Evolutionary conservation across 2,888 invertebrate species (phyloP), one percentile per base, ranked within the genome.

Genomic region (Onchidella celtica): DNA sequence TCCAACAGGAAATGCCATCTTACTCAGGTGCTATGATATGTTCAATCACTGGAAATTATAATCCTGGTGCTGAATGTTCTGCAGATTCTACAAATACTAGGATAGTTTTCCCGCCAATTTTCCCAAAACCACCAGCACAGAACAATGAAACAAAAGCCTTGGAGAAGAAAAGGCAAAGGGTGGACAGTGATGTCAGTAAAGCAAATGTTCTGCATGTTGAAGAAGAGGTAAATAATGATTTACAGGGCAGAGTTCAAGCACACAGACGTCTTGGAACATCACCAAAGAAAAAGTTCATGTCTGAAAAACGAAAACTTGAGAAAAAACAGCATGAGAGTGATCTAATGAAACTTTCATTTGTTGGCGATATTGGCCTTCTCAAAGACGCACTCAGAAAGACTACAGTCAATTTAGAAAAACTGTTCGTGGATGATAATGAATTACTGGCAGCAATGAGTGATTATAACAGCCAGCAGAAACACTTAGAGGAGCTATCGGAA

Each of bases 381-480:
- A 73, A 73, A 59, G 73, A 61, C 36, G 73, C 73, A 47, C 73
- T 73, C 61, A 40, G 73, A 14, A 73, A 34, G n/a, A n/a, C 72
- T 1, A 72, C 72, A 21, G 72, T 72, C n/a, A 3, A 14, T n/a
- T 57, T 73, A 34, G n/a, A 36, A 34, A 38, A 0, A 1, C 36
- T 73, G 59, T 29, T 27, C n/a, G 38, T 27, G 6, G 55, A 36
- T 11, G 34, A 34, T 24, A 2, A 59, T 34, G 2, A 21, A 27
- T 9, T 59, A 17, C 3, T 21, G 29, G 2, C 1, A 27, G 32
- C 32, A 9, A 27, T 57, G 9, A 4, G n/a, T n/a, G 3, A 59
- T 4, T 59, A 68, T 24, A 2, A 29, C 32, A 59, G 34, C 36
- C 14, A 59, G 11, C 3, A 36, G 47, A 17, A 6, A 47, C 9